Evolutionary conservation across 2,797 vertebrate genomes (phyloP), one percentile per base, ranked within the genome.

Genomic region (Oreochromis grahami): DNA sequence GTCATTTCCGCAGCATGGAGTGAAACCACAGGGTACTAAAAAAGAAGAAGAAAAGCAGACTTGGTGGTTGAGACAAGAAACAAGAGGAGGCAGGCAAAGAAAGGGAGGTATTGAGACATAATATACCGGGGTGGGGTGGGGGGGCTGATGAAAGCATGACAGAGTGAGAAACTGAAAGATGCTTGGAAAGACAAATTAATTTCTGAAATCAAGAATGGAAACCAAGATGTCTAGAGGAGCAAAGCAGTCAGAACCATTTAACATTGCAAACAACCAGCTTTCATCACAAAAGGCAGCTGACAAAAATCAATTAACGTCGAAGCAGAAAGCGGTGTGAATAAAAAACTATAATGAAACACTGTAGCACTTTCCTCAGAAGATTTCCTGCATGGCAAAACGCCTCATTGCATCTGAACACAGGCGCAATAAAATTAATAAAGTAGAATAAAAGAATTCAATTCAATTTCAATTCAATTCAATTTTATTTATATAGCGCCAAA

Each of bases 1-100:
- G 88, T 89, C 90, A 87, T 88, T 89, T 88, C 82, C 74, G 78
- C 91, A 65, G 65, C 81, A 81, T 76, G 86, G 79, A 65, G 70
- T 1, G 24, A 85, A 85, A 87, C 77, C 82, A 52, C 68, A 48
- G 84, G 82, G n/a, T 68, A 38, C 51, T 77, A 19, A 78, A 78
- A 38, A 79, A 50, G 50, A n/a, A 48, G 14, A 13, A 63, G 53
- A 45, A 56, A 83, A 50, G 15, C 38, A 45, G 52, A 32, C 29
- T 78, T 76, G 11, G 55, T 32, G 8, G 32, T 60, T 15, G 51
- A 74, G 83, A 87, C 14, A 26, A 74, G 79, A 55, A 78, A 36
- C 52, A 9, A 63, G 77, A 48, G 60, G 5, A 10, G 12, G 14
- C 19, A n/a, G 5, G 63, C 51, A 32, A 26, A 15, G 21, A 21